phyloP scores from a whole-genome alignment of 2,888 invertebrate species.

The Dusona sp. region DNA sequence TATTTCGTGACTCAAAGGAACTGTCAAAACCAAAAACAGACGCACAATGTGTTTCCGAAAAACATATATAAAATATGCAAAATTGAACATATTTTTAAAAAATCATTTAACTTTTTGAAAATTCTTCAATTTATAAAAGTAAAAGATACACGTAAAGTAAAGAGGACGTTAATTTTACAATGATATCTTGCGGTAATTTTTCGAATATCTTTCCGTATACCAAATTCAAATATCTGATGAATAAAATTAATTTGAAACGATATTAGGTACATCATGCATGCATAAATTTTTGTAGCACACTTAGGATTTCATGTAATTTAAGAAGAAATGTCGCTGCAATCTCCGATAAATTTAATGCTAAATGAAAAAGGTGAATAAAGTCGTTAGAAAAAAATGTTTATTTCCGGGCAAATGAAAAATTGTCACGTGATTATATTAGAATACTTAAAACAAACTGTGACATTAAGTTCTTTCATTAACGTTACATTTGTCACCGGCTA shows the following conservation, averaged over 20 bases:
- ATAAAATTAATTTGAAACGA: not conserved
- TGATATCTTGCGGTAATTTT: not conserved
- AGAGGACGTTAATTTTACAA: not conserved
- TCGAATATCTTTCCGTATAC: no score
- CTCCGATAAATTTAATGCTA: not conserved
- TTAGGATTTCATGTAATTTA: not conserved
- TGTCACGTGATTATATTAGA: not conserved
- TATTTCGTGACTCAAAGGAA: not conserved
- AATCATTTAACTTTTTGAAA: not conserved
- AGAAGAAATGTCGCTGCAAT: not conserved
- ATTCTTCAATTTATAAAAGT: not conserved
- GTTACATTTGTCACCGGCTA: constrained; percentile 27
- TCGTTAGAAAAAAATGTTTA: not conserved
- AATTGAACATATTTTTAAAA: no score
- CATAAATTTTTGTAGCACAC: not conserved
- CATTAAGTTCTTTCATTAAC: constrained; percentile 12
- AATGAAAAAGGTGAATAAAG: not conserved
- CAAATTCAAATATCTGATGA: no score
- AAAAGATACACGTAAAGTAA: no score
- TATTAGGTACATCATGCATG: no score
- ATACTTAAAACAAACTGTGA: not conserved
- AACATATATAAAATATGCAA: not conserved
- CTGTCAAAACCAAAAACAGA: not conserved
- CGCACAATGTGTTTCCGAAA: not conserved
- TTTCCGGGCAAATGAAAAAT: not conserved